Evolutionary conservation across 2,113 vertebrate species (phyloP), one percentile per base, ranked within the genome.

Genomic region (Deroptyus accipitrinus): DNA sequence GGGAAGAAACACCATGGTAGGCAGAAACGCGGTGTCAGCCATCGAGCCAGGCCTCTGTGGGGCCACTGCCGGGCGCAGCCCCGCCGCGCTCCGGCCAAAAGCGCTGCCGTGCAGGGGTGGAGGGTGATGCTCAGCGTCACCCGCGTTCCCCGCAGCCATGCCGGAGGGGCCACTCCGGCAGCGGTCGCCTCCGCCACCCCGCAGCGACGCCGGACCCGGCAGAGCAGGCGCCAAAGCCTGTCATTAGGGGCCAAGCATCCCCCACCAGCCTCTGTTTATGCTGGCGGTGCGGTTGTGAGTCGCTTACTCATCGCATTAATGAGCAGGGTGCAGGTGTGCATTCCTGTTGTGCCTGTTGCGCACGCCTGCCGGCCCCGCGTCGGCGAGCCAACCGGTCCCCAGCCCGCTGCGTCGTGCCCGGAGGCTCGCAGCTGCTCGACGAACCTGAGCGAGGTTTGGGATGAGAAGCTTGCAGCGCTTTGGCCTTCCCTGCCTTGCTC

Each of bases 171-270:
- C 48, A 6, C 85, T 74, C 35, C 2, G 2, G 48, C 86, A 37
- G 90, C n/a, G 28, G 39, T 4, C 6, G 5, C 75, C 78, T 35
- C 70, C 4, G 2, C 42, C 74, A 2, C 31, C 55, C 80, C 25
- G 46, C 94, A 83, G 95, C 90, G 35, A 16, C 0, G 24, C 76
- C 19, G 4, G 63, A 22, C 68, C 48, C 90, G 7, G 89, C 81
- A 67, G 54, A 63, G 59, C 93, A 17, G 86, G 90, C 11, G 3
- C 10, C 33, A 6, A 68, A 37, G 42, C 61, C 81, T 91, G 90
- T 96, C 66, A 84, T 89, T 87, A 95, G 84, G 42, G 55, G 54
- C 83, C 23, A 6, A 81, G 81, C 77, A 94, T 63, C 84, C 75
- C 81, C 22, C 39, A 2, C 2, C 64, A 10, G 68, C 48, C 81